Conservation (phyloP, 2,113 vertebrate species). For the Balaeniceps rex region DNA sequence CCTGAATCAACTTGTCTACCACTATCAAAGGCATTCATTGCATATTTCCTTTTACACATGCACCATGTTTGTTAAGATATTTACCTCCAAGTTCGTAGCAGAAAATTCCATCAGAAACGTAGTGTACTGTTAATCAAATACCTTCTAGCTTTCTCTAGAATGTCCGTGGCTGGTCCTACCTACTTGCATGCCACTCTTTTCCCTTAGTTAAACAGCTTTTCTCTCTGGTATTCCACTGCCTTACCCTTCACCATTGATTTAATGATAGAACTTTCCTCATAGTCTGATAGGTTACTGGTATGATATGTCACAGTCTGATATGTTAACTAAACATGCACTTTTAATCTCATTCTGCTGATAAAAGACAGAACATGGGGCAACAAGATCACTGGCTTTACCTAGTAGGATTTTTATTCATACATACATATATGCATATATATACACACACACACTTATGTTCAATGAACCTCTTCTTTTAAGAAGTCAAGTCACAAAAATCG, state of each 20-base stretch:
- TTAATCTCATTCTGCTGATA: neutral
- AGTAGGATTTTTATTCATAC: neutral
- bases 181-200: neutral
- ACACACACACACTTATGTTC: rapidly evolving
- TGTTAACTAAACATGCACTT: neutral
- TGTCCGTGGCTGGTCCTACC: neutral
- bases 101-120: neutral
- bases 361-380: neutral
- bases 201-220: neutral
- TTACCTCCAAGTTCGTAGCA: neutral
- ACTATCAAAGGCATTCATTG: neutral
- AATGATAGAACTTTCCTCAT: neutral
- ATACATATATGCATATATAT: too few species aligned
- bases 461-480: neutral
- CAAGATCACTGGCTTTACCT: neutral
- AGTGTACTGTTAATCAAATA: neutral
- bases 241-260: neutral
- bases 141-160: neutral
- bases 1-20: neutral
- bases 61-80: neutral
- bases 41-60: neutral
- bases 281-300: neutral
- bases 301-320: neutral
- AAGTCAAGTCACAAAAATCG: neutral
- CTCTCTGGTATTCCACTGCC: neutral